phyloP scores from a whole-genome alignment of 2,113 vertebrate genomes.

The Excalfactoria chinensis region DNA sequence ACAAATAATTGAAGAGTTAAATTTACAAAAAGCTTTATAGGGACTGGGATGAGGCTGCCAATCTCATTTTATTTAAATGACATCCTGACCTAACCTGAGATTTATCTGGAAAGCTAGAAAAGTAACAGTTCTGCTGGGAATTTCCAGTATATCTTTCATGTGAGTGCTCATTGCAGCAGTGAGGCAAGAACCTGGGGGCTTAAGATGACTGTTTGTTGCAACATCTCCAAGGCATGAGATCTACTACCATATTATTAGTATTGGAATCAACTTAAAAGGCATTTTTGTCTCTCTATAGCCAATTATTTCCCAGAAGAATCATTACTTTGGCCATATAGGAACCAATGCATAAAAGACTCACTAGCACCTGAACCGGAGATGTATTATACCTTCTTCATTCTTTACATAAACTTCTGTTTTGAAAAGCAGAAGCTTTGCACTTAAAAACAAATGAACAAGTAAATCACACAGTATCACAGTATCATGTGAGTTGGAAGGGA shows the following conservation, averaged over 20 bases:
- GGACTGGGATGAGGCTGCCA: background rate
- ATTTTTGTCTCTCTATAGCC: background rate
- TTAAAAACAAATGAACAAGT: background rate
- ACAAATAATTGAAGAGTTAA: background rate
- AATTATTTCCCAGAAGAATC: conserved; percentile 24
- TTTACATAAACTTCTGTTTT: background rate
- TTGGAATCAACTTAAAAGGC: background rate
- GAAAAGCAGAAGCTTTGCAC: background rate
- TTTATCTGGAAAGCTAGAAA: background rate
- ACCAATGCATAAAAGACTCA: conserved; percentile 33
- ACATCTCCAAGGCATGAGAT: background rate
- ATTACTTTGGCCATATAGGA: conserved; percentile 18
- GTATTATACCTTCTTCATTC: conserved; percentile 4
- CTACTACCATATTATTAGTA: background rate
- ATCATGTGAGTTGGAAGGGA: too few species aligned
- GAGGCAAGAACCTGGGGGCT: background rate
- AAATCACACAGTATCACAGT: too few species aligned
- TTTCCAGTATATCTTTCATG: background rate
- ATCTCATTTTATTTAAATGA: background rate
- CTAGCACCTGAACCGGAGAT: conserved; percentile 22
- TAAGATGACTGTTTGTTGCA: background rate
- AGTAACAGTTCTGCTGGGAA: fast-evolving
- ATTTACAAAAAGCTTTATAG: background rate
- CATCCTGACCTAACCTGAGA: background rate
- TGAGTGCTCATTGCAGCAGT: background rate